Evolutionary conservation across 2,888 invertebrate genomes (phyloP), one percentile per base, ranked within the genome.

Genomic region (Fissipunctia ypsillon): DNA sequence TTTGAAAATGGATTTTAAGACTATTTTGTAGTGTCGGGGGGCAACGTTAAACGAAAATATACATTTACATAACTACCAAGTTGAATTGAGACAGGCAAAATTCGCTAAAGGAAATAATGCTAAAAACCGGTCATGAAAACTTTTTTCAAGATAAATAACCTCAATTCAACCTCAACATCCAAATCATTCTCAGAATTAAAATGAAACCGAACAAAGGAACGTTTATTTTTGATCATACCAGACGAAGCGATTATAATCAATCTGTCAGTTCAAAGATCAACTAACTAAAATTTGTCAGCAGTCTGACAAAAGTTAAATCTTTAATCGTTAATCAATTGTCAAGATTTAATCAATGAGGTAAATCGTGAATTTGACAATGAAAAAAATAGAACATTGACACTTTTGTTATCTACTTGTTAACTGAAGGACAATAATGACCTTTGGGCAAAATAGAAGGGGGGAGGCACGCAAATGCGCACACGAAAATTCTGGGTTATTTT

Each of bases 331-430:
- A 87, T 87, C 87, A 88, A 88, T 87, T 87, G 87, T 87, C 87
- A 88, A 87, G 87, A 87, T 87, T 76, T 83, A 85, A 87, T 87
- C 87, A 87, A 85, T 76, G 77, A 75, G 67, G 87, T 87, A 88
- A 87, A 88, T 19, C 81, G 80, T 83, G 66, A 63, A 77, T 83
- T 83, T 83, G 84, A 88, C 86, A 88, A 84, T 87, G 78, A 81
- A 77, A 84, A 78, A 81, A 82, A 74, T 73, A 65, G 81, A 76
- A 79, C 85, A 76, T 72, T 84, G 84, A 83, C 85, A 84, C 78
- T 78, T 71, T 22, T 63, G 61, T 69, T 66, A n/a, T n/a, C n/a
- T n/a, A 60, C 43, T 73, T 67, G 73, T 69, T 79, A 80, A 86
- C 76, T 77, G 66, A 76, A 75, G 31, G 74, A 84, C 84, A 80